Base-by-base conservation (phyloP, 2,113 vertebrate genomes). In the Nothocercus nigrocapillus region DNA sequence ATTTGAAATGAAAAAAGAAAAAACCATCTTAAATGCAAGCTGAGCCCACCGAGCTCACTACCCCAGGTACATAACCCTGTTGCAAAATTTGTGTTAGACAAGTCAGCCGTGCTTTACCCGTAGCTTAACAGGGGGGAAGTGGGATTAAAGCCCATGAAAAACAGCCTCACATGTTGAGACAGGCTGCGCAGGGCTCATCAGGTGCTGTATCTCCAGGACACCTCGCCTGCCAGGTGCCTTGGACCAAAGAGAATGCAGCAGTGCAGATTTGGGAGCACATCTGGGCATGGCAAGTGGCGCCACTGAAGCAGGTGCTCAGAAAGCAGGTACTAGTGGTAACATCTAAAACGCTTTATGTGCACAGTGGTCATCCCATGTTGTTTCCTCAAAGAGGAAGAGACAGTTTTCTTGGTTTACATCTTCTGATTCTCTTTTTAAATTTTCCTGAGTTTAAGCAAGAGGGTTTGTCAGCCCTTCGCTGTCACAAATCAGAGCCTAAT, bases 281-380 rank as follows among this genome's bases (percentile, higher is more conserved):
- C 95, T 94, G 77, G 70, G 67, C 93, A 87, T 87, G 92, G 93
- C 90, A 96, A 92, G 90, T 86, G 94, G 94, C 86, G 82, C 70
- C 53, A 80, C 88, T 77, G 90, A 90, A 85, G 8, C 25, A 88
- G 36, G 44, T 82, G n/a, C 61, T 74, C 40, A 21, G 70, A 34
- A 20, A 88, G n/a, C 0, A 0, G 45, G 17, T 21, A 25, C 36
- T 5, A 0, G 27, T 13, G 1, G 5, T 63, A 80, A 2, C 21
- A 25, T 84, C 86, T 93, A 36, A 38, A 83, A 84, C 54, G 25
- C 95, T 97, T 97, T 82, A 90, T 93, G 89, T 13, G 19, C 54
- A 63, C 42, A 32, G 6, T 96, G 68, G 77, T 78, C 63, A 54
- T 94, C 77, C 70, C 17, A 17, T 75, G 51, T 88, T 91, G n/a